Base-by-base conservation (phyloP, 1,140 invertebrate species). In the Calycopis cecrops region DNA sequence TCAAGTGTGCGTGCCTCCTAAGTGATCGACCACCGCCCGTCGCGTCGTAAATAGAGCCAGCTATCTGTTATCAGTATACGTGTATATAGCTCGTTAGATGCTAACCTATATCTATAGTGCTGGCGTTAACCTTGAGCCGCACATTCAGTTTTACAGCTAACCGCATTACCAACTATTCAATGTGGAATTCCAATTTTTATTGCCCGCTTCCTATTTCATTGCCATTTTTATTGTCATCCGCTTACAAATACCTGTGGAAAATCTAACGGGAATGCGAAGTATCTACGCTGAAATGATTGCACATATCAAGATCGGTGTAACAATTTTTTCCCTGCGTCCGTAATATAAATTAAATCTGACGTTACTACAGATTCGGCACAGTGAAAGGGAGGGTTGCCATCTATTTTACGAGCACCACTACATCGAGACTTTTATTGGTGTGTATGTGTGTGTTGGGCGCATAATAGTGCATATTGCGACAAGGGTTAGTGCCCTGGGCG, bases 371-470 rank as follows among this genome's bases (percentile, higher is more conserved):
- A 61, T 59, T 76, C 78, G 69, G 67, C 67, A 69, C 66, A 83
- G 82, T 83, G 82, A 85, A 85, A 85, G 79, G 81, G 70, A 79
- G 76, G 78, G 77, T 81, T 67, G 68, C 73, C 71, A 82, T 85
- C 79, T 80, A 77, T 82, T 81, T 70, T 71, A 76, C 64, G 65
- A 67, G n/a, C n/a, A 69, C 70, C 51, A 73, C 70, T 71, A 76
- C 73, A 74, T 69, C 65, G 73, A 65, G 79, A 62, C 65, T 70
- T 73, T 75, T 73, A 78, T 79, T 67, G 69, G 60, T 69, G 68
- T 55, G 64, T 78, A 72, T 78, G 75, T 70, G 70, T 53, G 52
- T 61, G 59, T 62, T 67, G 63, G 65, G 63, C 72, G 73, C 63
- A 79, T 76, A 74, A 73, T 64, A 68, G 70, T 68, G 59, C 62